Conservation (phyloP, 2,113 vertebrate genomes). For the Ailuropoda melanoleuca region DNA sequence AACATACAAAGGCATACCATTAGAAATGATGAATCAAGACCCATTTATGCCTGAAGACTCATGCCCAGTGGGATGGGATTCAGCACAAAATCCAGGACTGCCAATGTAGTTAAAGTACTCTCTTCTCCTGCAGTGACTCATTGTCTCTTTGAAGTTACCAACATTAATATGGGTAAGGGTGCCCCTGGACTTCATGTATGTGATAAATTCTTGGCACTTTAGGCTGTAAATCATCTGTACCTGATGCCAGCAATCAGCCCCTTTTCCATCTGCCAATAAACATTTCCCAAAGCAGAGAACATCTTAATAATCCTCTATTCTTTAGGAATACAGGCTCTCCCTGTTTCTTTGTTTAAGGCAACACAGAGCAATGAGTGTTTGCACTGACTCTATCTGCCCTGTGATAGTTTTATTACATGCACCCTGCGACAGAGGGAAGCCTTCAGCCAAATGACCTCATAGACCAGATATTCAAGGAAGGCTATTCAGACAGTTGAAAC, state of each 20-base stretch:
- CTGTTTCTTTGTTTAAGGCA: slow-evolving; percentile 60
- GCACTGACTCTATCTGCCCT: slow-evolving; percentile 38
- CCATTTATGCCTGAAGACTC: background rate
- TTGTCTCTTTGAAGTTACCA: background rate
- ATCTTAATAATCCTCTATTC: slow-evolving; percentile 53
- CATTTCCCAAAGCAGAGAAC: slow-evolving; percentile 37
- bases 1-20: background rate
- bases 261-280: background rate
- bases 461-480: slow-evolving; percentile 35
- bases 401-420: slow-evolving; percentile 38
- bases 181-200: background rate
- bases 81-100: background rate
- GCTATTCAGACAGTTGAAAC: slow-evolving; percentile 38
- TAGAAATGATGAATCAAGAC: slow-evolving; percentile 12
- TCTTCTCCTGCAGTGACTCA: background rate
- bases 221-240: slow-evolving; percentile 45
- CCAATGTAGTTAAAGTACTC: background rate
- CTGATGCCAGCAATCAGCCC: background rate
- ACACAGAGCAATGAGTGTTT: slow-evolving; percentile 52
- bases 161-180: background rate
- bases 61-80: background rate
- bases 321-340: slow-evolving; percentile 49
- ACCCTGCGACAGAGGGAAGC: background rate
- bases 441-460: slow-evolving; percentile 64
- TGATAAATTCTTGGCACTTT: background rate